These are phyloP conservation scores for Agonopterix arenella DNA, from an alignment of 2,888 invertebrate species.

Conservation along the genomic window DNA sequence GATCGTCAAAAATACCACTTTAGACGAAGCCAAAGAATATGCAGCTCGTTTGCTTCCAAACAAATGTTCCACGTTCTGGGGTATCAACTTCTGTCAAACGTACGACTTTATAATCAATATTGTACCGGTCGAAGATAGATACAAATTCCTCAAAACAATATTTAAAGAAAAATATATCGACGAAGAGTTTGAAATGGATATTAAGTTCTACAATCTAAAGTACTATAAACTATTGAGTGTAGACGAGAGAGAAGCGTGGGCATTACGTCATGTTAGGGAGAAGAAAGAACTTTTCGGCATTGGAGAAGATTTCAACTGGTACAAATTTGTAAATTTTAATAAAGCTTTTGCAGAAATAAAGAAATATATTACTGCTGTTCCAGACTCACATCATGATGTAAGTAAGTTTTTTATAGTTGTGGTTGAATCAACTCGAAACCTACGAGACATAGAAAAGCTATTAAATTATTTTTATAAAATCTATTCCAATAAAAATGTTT, in stretches of 20 bases:
- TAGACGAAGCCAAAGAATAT: slow-evolving; percentile 31
- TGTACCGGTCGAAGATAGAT: slow-evolving; percentile 19
- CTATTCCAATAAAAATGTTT: slow-evolving; percentile 41
- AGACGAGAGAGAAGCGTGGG: slow-evolving; percentile 25
- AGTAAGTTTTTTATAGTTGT: slow-evolving; percentile 29
- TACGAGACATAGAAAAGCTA: slow-evolving; percentile 25
- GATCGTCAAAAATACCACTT: slow-evolving; percentile 23
- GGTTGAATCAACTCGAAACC: slow-evolving; percentile 28
- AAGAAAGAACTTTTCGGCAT: slow-evolving; percentile 26
- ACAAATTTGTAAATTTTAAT: slow-evolving; percentile 37
- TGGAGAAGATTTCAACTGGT: slow-evolving; percentile 38
- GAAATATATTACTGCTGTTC: slow-evolving; percentile 18
- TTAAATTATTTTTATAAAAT: slow-evolving; percentile 26
- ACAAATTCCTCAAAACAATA: slow-evolving; percentile 17
- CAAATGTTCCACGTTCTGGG: too few relatives aligned
- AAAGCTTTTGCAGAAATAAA: slow-evolving; percentile 36
- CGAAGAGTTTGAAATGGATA: slow-evolving; percentile 21
- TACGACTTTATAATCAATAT: slow-evolving; percentile 16
- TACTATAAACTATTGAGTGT: slow-evolving; percentile 19
- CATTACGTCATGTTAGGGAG: slow-evolving; percentile 20
- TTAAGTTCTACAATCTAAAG: slow-evolving; percentile 15
- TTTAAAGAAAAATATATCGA: slow-evolving; percentile 19
- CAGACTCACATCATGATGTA: slow-evolving; percentile 7
- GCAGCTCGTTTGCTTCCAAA: slow-evolving; percentile 16
- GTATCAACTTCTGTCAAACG: too few relatives aligned